A percentile compares a stretch with the other conserved stretches of the same genome.
These are phyloP conservation scores for Lepidocyrtoides sp. DNA, from an alignment of 2,888 invertebrate species.

Conservation along the genomic window DNA sequence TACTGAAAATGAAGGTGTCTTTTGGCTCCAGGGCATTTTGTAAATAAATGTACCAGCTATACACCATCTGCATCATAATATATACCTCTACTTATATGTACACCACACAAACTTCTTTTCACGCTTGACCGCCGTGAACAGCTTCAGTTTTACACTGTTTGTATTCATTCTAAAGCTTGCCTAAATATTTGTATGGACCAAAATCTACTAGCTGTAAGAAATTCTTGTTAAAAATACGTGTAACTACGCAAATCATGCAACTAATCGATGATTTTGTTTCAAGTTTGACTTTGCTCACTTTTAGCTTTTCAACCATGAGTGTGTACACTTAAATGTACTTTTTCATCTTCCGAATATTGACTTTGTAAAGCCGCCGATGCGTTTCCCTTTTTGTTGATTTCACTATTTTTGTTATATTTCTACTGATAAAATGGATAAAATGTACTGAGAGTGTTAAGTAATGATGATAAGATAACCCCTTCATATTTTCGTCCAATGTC, in stretches of 20 bases:
- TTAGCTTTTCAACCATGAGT: neutral
- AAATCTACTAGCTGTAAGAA: too few species aligned
- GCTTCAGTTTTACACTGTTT: neutral
- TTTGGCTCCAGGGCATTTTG: slow-evolving; percentile 68
- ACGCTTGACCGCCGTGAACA: neutral
- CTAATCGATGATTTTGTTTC: neutral
- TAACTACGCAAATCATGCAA: neutral
- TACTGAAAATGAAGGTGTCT: slow-evolving; percentile 69
- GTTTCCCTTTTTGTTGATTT: too few species aligned
- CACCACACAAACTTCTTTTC: neutral
- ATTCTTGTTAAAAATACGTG: too few species aligned
- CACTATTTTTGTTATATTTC: too few species aligned
- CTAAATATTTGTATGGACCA: neutral
- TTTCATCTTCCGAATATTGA: too few species aligned
- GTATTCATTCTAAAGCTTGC: neutral
- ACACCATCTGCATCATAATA: neutral
- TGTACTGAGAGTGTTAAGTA: too few species aligned
- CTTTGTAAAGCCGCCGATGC: too few species aligned
- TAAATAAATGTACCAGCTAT: neutral
- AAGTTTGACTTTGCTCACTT: neutral
- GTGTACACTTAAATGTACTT: too few species aligned
- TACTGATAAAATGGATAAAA: too few species aligned
- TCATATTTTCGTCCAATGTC: too few species aligned
- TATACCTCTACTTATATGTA: too few species aligned
- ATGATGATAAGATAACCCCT: too few species aligned